phyloP scores from a whole-genome alignment of 2,888 invertebrate species.

The Drosophila melanosoma region DNA sequence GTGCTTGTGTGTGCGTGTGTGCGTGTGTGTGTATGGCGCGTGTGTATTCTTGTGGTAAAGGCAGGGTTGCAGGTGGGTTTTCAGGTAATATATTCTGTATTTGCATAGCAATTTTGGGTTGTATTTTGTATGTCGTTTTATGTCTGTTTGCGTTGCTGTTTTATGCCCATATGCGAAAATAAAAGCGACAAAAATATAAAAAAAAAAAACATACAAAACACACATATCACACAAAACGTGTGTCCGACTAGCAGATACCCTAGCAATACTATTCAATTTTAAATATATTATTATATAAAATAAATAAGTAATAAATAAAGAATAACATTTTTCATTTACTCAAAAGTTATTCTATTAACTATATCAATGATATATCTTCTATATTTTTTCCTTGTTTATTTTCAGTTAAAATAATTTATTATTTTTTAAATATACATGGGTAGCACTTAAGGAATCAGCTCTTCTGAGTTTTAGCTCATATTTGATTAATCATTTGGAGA shows the following conservation, averaged over 20 bases:
- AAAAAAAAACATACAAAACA: conserved; percentile 67
- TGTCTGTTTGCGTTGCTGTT: conserved; percentile 75
- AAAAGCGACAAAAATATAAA: conserved; percentile 60
- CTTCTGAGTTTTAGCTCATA: not conserved
- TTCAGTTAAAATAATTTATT: not conserved
- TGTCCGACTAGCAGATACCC: conserved; percentile 7
- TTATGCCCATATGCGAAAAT: conserved; percentile 77
- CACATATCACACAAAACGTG: not conserved
- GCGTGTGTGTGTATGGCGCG: conserved; percentile 21
- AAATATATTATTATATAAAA: not conserved
- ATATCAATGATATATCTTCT: not conserved
- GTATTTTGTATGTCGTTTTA: conserved; percentile 65
- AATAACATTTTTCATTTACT: not conserved
- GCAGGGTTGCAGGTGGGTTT: not conserved
- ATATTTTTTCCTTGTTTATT: not conserved
- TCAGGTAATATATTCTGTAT: conserved; percentile 66
- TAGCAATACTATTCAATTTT: not conserved
- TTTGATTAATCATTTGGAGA: not conserved
- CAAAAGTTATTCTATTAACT: not conserved
- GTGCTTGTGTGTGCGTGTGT: not conserved
- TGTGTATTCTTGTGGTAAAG: conserved; percentile 2
- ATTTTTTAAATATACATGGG: not conserved
- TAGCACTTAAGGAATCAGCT: not conserved
- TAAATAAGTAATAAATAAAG: not conserved
- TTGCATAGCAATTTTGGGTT: conserved; percentile 74